Evolutionary conservation across 1,140 invertebrate species (phyloP), one percentile per base, ranked within the genome.

Genomic region (Heliothis subflexa): DNA sequence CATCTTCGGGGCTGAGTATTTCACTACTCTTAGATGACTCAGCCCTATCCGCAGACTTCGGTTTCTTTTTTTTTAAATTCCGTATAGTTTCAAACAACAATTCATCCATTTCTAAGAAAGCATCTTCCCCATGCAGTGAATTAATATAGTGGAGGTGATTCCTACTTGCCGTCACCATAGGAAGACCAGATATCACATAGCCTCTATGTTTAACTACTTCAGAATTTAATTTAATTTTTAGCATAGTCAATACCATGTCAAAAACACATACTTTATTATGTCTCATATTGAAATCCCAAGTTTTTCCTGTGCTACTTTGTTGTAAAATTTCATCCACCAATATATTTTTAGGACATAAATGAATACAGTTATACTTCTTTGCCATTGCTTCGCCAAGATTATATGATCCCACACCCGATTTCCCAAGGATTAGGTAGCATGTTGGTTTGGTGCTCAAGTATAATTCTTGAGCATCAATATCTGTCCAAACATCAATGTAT

Each of bases 111-210:
- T 90, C 85, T 64, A 90, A 84, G 78, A 95, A 72, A 21, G 94
- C 92, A 71, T 95, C 95, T 90, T 95, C 95, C 14, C 91, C 89
- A 82, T 91, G 85, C 16, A 95, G 85, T 14, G 72, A 72, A 85
- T 93, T 74, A 83, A 85, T 70, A 40, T 86, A 80, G 57, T 85
- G 87, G 81, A 85, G 47, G 40, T 83, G 78, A 50, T 64, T 81
- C 78, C 81, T 80, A 78, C 87, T 85, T 57, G 93, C 93, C 2
- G 92, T 91, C 50, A 96, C 89, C 14, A 96, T 75, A n/a, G 96
- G 96, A 54, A 96, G 81, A 14, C 95, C 96, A 52, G 95, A 95
- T 74, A 96, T 84, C 9, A 96, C 91, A 90, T 95, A 96, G 16
- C 96, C 96, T 82, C 95, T 91, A 84, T 96, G 95, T 78, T 89